These are phyloP conservation scores for Delichon dasypus DNA, from an alignment of 2,797 vertebrate species.

Conservation along the genomic window DNA sequence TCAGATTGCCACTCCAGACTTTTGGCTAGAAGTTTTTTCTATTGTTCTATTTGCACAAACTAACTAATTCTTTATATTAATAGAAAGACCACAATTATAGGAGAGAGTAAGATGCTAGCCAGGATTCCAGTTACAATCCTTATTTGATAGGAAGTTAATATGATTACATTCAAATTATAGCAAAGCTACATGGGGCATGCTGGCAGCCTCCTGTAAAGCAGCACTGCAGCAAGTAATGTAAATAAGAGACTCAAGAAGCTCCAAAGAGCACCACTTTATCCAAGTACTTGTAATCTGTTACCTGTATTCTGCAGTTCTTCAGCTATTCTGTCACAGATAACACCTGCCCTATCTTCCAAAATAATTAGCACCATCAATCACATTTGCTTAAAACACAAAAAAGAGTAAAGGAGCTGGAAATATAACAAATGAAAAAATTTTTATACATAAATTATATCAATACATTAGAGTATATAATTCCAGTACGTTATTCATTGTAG, in stretches of 20 bases:
- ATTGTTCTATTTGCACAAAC: neutral
- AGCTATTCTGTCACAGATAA: neutral
- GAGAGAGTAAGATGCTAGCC: neutral
- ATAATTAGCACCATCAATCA: neutral
- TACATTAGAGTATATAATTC: neutral
- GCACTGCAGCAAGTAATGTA: neutral
- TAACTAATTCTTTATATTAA: constrained; percentile 12
- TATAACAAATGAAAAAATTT: neutral
- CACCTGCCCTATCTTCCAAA: neutral
- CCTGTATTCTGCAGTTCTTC: neutral
- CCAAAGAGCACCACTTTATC: neutral
- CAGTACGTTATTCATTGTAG: neutral
- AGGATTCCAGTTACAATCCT: neutral
- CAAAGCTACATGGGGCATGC: neutral
- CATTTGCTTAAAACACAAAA: neutral
- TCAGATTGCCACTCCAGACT: neutral
- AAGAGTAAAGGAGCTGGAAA: neutral
- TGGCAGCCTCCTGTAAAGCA: neutral
- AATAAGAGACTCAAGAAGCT: neutral
- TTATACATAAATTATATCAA: neutral
- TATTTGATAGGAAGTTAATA: neutral
- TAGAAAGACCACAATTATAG: neutral
- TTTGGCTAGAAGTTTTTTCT: constrained; percentile 1
- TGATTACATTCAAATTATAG: neutral
- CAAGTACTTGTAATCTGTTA: neutral